Conservation (phyloP, 1,140 invertebrate genomes). For the Microplitis demolitor region DNA sequence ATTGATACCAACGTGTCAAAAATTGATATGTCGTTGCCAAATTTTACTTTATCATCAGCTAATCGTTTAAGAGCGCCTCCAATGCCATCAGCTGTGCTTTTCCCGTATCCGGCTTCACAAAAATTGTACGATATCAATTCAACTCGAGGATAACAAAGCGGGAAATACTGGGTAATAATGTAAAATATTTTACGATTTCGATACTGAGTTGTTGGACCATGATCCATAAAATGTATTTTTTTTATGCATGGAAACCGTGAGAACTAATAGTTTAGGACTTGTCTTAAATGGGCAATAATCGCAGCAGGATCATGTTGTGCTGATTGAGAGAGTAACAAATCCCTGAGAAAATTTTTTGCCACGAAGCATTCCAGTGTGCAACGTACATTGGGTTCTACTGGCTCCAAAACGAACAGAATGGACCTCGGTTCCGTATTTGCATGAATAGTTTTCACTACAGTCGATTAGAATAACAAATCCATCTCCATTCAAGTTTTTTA, state of each 20-base stretch:
- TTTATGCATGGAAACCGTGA: background rate
- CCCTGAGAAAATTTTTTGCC: conserved; percentile 9
- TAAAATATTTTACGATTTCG: background rate
- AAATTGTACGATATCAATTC: no score
- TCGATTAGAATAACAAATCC: conserved; percentile 29
- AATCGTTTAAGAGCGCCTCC: no score
- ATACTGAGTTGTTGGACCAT: background rate
- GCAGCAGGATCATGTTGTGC: conserved; percentile 30
- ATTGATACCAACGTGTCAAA: no score
- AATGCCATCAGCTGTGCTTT: no score
- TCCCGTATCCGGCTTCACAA: no score
- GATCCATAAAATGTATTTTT: conserved; percentile 21
- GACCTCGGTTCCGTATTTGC: conserved; percentile 41
- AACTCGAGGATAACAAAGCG: no score
- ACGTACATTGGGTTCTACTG: conserved; percentile 33
- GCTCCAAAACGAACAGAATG: conserved; percentile 42
- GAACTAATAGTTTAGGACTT: conserved; percentile 18
- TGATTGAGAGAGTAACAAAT: conserved; percentile 30
- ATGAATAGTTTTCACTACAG: conserved; percentile 41
- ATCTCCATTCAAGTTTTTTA: no score
- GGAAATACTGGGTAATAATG: no score
- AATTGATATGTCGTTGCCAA: no score
- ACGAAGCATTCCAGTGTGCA: conserved; percentile 40
- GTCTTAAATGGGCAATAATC: conserved; percentile 29
- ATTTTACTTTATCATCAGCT: no score